These are phyloP conservation scores for Micronycteris hirsuta DNA, from an alignment of 2,113 vertebrate species.

Conservation along the genomic window DNA sequence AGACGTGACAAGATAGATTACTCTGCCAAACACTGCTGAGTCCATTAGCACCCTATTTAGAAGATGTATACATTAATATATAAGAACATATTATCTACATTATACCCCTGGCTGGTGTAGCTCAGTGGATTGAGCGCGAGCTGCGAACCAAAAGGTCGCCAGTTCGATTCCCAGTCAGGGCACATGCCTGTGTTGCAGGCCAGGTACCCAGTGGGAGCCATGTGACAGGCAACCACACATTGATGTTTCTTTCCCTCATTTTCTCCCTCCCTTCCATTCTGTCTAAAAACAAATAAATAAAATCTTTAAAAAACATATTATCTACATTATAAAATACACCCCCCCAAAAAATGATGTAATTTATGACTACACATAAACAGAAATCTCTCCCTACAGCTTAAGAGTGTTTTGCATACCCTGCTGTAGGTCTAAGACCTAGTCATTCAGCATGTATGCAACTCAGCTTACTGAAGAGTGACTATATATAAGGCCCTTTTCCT, in stretches of 20 bases:
- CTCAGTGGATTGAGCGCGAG: too few relatives aligned
- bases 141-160: too few relatives aligned
- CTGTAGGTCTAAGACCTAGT: not conserved
- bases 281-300: too few relatives aligned
- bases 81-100: not conserved
- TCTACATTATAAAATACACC: not conserved
- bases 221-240: too few relatives aligned
- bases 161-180: too few relatives aligned
- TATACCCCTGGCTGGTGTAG: too few relatives aligned
- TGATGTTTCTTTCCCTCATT: too few relatives aligned
- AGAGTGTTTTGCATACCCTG: not conserved
- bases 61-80: not conserved
- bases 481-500: not conserved
- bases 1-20: not conserved
- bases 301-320: not conserved
- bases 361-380: not conserved
- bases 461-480: not conserved
- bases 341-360: not conserved
- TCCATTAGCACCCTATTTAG: not conserved
- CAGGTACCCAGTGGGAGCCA: too few relatives aligned
- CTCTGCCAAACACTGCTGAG: not conserved
- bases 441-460: not conserved
- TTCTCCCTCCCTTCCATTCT: too few relatives aligned
- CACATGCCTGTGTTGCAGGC: too few relatives aligned
- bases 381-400: not conserved